Evolutionary conservation across 2,113 vertebrate genomes (phyloP).

Genomic region (Varanus salvator): DNA sequence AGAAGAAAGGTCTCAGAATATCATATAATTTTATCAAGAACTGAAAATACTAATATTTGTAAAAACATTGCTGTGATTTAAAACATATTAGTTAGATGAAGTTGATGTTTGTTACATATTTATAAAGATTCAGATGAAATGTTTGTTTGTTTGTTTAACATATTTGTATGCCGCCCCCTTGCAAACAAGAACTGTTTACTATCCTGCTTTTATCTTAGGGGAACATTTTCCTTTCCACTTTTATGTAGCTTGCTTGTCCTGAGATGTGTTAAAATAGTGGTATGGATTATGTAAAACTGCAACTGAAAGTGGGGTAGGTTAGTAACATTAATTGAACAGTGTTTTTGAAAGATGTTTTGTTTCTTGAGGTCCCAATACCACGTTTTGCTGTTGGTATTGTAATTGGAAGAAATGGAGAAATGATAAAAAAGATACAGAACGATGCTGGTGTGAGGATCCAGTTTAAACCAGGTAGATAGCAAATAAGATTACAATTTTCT

Average conservation of each 20-base stretch:
- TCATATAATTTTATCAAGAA: not conserved
- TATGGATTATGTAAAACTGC: not conserved
- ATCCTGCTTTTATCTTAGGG: not conserved
- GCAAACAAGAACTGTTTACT: not conserved
- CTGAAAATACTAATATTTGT: not conserved
- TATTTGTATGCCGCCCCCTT: too few relatives aligned
- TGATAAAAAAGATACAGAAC: slow-evolving; percentile 99
- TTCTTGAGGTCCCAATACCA: slow-evolving; percentile 91
- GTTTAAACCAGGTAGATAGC: slow-evolving; percentile 92
- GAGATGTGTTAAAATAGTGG: not conserved
- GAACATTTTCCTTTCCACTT: not conserved
- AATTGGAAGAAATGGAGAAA: slow-evolving; percentile 97
- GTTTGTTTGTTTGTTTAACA: too few relatives aligned
- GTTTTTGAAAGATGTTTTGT: not conserved
- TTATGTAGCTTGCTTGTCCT: not conserved
- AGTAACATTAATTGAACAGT: not conserved
- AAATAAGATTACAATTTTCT: not conserved
- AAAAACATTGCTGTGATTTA: not conserved
- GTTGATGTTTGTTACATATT: not conserved
- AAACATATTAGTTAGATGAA: not conserved
- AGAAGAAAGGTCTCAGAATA: too few relatives aligned
- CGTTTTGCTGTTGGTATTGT: slow-evolving; percentile 98
- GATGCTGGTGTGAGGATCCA: slow-evolving; percentile 98
- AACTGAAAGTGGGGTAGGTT: not conserved
- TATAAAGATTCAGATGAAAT: too few relatives aligned